Evolutionary conservation across 1,140 invertebrate genomes (phyloP), one percentile per base, ranked within the genome.

Genomic region (Achroia grisella): DNA sequence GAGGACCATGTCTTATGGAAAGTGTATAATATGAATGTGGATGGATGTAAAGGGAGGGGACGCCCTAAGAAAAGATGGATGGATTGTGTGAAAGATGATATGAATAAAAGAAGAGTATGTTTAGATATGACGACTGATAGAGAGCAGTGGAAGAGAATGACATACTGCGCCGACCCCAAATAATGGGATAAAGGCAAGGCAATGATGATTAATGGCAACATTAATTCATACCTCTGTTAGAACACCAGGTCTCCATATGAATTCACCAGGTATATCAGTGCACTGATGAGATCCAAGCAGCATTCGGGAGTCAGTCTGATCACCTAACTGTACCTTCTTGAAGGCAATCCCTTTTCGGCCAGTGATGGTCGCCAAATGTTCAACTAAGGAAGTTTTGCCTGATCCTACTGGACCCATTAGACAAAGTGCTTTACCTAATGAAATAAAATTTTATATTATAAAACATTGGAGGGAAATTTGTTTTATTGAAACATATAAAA

Each of bases 221-320:
- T 3, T 23, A 23, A 23, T 23, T 3, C 34, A 10, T 62, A 92
- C 93, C 87, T 93, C 90, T 4, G 96, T 95, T 14, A 98, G 77
- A 41, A 95, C 91, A 32, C 98, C 98, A 5, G 97, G 92, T 59
- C 94, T 91, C 98, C 98, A 99, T 17, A 97, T 80, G 87, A 99
- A 99, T 85, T 99, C 95, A 29, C 98, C 98, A 3, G 97, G 97
- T 28, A 98, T 89, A 72, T 99, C 97, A 0, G 98, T 98, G 75
- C 98, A 99, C 56, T 93, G 89, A 85, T 99, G 99, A 15, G 95
- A 94, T 4, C 98, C 98, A 8, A 99, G 80, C 10, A 99, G 75
- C 88, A 97, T 94, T 87, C 98, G 96, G 39, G 95, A 95, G 77
- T 99, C 98, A n/a, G 96, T 97, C 84, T 99, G 97, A 87, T 99